phyloP scores from a whole-genome alignment of 2,888 invertebrate genomes.

The Leptopilina syphax region DNA sequence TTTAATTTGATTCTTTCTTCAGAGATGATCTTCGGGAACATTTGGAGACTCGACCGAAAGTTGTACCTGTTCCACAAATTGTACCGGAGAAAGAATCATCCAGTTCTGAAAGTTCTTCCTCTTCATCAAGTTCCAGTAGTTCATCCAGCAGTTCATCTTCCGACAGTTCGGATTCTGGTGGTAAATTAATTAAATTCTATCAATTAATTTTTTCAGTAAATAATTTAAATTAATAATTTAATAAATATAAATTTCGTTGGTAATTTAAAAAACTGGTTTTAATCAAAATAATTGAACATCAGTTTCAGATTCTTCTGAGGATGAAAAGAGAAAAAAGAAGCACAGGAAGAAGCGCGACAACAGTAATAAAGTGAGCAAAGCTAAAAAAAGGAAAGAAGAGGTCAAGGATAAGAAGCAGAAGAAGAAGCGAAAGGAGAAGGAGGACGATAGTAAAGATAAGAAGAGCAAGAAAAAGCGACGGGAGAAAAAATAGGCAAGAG shows the following conservation, averaged over 20 bases:
- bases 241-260: too few relatives aligned
- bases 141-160: constrained; percentile 51
- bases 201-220: background rate
- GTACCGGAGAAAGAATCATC: constrained; percentile 56
- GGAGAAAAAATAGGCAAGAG: background rate
- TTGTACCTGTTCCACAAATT: constrained; percentile 59
- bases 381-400: constrained; percentile 41
- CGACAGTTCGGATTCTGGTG: constrained; percentile 52
- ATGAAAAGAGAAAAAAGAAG: constrained; percentile 47
- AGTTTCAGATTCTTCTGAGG: constrained; percentile 48
- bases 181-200: constrained; percentile 4
- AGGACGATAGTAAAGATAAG: constrained; percentile 34
- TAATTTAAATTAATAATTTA: too few relatives aligned
- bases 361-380: constrained; percentile 39
- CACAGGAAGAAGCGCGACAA: constrained; percentile 23
- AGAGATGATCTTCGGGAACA: constrained; percentile 92
- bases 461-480: background rate
- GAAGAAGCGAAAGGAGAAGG: constrained; percentile 41
- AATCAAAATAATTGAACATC: constrained; percentile 14
- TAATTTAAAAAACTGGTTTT: background rate
- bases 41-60: constrained; percentile 87
- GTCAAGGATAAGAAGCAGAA: constrained; percentile 37
- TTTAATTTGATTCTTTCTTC: constrained; percentile 40
- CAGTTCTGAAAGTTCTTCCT: constrained; percentile 59
- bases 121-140: constrained; percentile 64